These are phyloP conservation scores for Acanthacorydalis orientalis DNA, from an alignment of 2,888 invertebrate species.

Conservation along the genomic window DNA sequence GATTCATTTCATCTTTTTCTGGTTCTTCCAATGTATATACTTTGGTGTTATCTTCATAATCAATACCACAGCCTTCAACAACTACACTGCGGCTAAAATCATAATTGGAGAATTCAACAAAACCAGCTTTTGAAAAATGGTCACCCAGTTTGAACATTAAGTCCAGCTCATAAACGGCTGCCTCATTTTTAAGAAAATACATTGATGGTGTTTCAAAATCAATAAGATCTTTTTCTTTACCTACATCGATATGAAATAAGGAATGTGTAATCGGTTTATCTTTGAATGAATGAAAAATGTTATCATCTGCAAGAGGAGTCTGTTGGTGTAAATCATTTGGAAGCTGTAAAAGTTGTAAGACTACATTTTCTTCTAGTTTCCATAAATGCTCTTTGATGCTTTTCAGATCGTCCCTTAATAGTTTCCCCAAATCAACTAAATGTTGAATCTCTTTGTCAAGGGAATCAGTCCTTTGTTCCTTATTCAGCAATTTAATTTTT, in stretches of 20 bases:
- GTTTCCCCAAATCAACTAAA: conserved; percentile 15
- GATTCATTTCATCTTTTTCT: conserved; percentile 31
- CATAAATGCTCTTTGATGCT: conserved; percentile 43
- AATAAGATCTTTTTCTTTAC: conserved; percentile 31
- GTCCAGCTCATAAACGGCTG: conserved; percentile 52
- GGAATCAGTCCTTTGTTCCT: neutral
- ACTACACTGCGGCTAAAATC: conserved; percentile 63
- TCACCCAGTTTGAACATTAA: conserved; percentile 34
- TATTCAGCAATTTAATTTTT: conserved; percentile 27
- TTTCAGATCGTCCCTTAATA: conserved; percentile 45
- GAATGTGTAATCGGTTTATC: conserved; percentile 21
- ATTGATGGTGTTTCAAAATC: conserved; percentile 38
- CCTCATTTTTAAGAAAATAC: conserved; percentile 47
- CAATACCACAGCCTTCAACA: conserved; percentile 52
- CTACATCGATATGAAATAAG: conserved; percentile 37
- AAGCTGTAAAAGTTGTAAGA: conserved; percentile 42
- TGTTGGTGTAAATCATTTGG: conserved; percentile 51
- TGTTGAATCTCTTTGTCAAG: neutral
- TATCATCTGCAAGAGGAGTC: conserved; percentile 34
- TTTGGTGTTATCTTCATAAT: conserved; percentile 34
- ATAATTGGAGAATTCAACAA: conserved; percentile 51
- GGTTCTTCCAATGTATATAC: conserved; percentile 42
- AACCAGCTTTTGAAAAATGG: conserved; percentile 30
- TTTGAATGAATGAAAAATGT: conserved; percentile 16
- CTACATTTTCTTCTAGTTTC: conserved; percentile 54